These are phyloP conservation scores for Thinocorus orbignyianus DNA, from an alignment of 2,113 vertebrate species.

Conservation along the genomic window DNA sequence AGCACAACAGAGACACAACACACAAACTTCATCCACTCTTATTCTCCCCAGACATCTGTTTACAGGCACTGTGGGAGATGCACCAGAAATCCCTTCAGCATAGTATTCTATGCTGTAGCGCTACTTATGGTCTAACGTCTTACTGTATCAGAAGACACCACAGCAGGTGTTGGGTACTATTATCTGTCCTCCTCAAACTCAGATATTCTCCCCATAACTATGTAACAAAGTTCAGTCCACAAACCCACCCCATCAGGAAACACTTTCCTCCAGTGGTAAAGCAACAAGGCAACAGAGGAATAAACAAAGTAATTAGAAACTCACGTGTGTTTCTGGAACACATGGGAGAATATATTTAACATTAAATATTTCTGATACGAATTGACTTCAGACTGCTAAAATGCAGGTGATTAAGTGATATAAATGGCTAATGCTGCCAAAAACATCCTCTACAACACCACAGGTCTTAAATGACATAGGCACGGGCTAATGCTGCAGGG, in stretches of 20 bases:
- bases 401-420: not conserved
- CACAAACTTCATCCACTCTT: not conserved
- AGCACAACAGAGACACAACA: not conserved
- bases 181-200: not conserved
- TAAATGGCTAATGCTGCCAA: not conserved
- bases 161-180: not conserved
- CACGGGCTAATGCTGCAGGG: not conserved
- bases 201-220: not conserved
- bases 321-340: not conserved
- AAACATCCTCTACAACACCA: not conserved
- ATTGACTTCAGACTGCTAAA: not conserved
- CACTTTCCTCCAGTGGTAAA: not conserved
- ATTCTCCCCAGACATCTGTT: not conserved
- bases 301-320: not conserved
- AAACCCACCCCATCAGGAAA: not conserved
- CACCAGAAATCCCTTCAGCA: not conserved
- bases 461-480: not conserved
- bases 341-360: not conserved
- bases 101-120: not conserved
- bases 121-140: not conserved
- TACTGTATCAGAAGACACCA: not conserved
- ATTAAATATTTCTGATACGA: not conserved
- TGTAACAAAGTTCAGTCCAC: accelerated
- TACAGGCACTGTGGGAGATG: not conserved
- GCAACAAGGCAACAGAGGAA: not conserved